A percentile compares a stretch with the other conserved stretches of the same genome.
Evolutionary conservation across 2,888 invertebrate species (phyloP).

Genomic region (Brachyptera putata): DNA sequence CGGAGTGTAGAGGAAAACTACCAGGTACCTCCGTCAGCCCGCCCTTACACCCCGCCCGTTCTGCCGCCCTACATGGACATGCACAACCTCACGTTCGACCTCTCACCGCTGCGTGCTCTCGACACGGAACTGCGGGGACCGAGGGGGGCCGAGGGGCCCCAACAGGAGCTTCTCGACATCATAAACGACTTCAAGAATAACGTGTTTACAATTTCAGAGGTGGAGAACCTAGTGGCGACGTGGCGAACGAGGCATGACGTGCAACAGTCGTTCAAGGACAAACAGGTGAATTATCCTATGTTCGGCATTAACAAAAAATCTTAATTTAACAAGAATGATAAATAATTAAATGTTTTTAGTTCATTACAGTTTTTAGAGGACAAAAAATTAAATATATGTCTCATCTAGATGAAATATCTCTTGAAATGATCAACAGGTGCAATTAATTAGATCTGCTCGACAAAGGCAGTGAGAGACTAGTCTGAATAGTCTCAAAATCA

Average conservation of each 20-base stretch:
- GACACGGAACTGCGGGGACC: slow-evolving; percentile 9
- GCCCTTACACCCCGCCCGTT: slow-evolving; percentile 33
- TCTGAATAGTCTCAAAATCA: no score
- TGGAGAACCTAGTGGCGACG: slow-evolving; percentile 77
- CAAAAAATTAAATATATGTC: no score
- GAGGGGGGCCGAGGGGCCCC: no score
- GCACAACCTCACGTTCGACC: slow-evolving; percentile 36
- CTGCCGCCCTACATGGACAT: slow-evolving; percentile 46
- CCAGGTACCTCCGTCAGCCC: slow-evolving; percentile 37
- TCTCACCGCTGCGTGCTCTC: not conserved
- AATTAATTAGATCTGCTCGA: no score
- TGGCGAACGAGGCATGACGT: slow-evolving; percentile 87
- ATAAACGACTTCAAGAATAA: slow-evolving; percentile 87
- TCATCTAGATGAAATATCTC: no score
- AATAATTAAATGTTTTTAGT: no score
- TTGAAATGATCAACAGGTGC: no score
- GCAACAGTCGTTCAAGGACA: slow-evolving; percentile 78
- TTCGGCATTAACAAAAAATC: no score
- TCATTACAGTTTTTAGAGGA: no score
- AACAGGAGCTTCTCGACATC: slow-evolving; percentile 80
- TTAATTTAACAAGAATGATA: no score
- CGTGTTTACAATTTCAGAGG: slow-evolving; percentile 78
- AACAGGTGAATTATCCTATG: slow-evolving; percentile 42
- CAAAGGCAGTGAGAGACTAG: no score
- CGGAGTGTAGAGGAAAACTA: slow-evolving; percentile 35